phyloP scores from a whole-genome alignment of 1,140 invertebrate species.

The Drosophila seguyi region DNA sequence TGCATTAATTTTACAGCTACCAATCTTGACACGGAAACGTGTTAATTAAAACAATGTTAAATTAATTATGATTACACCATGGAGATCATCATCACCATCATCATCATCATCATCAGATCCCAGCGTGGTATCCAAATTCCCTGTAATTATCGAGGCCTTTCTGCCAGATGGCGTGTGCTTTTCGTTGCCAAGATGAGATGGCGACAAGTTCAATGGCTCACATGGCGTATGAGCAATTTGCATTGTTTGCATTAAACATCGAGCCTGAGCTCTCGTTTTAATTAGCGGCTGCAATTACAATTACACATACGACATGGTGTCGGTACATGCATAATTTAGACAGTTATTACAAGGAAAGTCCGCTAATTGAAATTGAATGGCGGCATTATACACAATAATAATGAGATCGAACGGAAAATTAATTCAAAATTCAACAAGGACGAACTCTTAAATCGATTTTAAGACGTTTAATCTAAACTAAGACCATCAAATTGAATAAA shows the following conservation, averaged over 20 bases:
- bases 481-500: neutral
- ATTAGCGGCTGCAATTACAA: constrained; percentile 70
- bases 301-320: constrained; percentile 63
- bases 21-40: constrained; percentile 51
- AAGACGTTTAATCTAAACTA: neutral
- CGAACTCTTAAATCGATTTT: neutral
- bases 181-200: constrained; percentile 26
- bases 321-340: constrained; percentile 64
- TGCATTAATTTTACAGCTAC: constrained; percentile 28
- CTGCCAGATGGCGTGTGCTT: constrained; percentile 36
- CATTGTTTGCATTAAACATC: constrained; percentile 66
- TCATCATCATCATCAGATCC: neutral
- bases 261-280: constrained; percentile 54
- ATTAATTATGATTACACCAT: constrained; percentile 47
- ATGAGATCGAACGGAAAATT: constrained; percentile 1
- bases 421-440: neutral
- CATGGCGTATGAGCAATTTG: constrained; percentile 57
- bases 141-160: constrained; percentile 41
- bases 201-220: constrained; percentile 77
- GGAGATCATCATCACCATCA: constrained; percentile 26
- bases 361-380: constrained; percentile 55
- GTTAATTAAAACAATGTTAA: constrained; percentile 33
- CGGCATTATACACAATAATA: neutral
- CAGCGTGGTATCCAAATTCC: constrained; percentile 22
- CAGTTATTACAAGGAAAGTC: constrained; percentile 62